Percentiles rank a stretch among this genome's conserved stretches.
Conservation (phyloP, 92 coral and sea anemone genomes). For the Porites evermanni region DNA sequence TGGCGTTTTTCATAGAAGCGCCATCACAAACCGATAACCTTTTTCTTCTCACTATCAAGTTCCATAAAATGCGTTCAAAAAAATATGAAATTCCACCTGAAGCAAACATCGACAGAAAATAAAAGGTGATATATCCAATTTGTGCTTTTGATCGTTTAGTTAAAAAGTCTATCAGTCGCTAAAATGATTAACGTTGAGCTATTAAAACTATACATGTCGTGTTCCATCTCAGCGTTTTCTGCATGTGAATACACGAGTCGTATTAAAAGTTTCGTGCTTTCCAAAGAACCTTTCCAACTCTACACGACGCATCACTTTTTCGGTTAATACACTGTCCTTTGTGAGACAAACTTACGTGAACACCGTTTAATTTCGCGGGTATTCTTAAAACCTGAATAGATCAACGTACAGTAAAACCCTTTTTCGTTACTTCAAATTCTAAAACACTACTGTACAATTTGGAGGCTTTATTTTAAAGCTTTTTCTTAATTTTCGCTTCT, state of each 20-base stretch:
- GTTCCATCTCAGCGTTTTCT: not conserved
- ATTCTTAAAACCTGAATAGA: not conserved
- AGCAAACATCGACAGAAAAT: not conserved
- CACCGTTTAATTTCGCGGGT: not conserved
- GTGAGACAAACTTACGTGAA: not conserved
- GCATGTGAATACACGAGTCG: not conserved
- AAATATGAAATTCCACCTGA: not conserved
- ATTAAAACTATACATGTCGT: not conserved
- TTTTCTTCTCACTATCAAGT: conserved; percentile 40
- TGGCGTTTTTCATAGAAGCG: conserved; percentile 72
- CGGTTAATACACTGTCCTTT: not conserved
- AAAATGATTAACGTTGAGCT: conserved; percentile 15
- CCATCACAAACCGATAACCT: conserved; percentile 64
- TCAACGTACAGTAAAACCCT: not conserved
- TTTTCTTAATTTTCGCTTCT: conserved; percentile 16
- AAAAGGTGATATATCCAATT: not conserved
- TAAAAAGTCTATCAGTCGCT: conserved; percentile 12
- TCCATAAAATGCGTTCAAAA: conserved; percentile 26
- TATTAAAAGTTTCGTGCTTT: not conserved
- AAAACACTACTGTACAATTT: not conserved
- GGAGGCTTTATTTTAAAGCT: not conserved
- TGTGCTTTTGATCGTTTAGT: not conserved
- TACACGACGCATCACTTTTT: not conserved
- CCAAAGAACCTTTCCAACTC: not conserved
- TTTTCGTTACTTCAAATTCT: not conserved